Evolutionary conservation across 1,140 invertebrate genomes (phyloP).

Genomic region (Danaus melanippus): DNA sequence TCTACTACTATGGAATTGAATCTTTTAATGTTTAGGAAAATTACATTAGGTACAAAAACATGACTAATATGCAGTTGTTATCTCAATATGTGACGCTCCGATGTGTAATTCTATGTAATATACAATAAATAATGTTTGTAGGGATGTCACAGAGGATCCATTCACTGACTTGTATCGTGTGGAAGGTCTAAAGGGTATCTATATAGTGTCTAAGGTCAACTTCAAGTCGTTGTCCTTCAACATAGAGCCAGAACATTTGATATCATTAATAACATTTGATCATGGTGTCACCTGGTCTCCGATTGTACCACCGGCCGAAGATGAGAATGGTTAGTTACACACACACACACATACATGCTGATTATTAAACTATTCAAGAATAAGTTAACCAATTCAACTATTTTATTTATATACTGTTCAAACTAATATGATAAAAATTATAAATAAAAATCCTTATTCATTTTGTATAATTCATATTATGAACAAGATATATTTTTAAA

Average conservation of each 20-base stretch:
- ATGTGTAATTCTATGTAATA: too few species aligned
- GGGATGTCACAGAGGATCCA: slow-evolving; percentile 82
- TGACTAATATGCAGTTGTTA: too few species aligned
- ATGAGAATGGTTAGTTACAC: slow-evolving; percentile 66
- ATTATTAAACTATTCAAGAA: too few species aligned
- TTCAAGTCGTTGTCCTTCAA: slow-evolving; percentile 63
- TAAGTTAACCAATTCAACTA: too few species aligned
- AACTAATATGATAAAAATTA: background rate
- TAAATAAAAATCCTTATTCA: background rate
- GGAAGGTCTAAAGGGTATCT: slow-evolving; percentile 88
- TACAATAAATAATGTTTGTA: slow-evolving; percentile 45
- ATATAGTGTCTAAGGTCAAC: slow-evolving; percentile 88
- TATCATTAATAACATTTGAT: slow-evolving; percentile 90
- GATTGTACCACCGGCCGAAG: slow-evolving; percentile 78
- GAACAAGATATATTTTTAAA: too few species aligned
- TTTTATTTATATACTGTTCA: too few species aligned
- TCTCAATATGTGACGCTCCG: too few species aligned
- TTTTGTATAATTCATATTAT: background rate
- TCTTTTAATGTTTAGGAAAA: too few species aligned
- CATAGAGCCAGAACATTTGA: slow-evolving; percentile 81
- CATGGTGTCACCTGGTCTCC: slow-evolving; percentile 87
- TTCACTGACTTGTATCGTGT: slow-evolving; percentile 94
- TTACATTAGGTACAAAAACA: too few species aligned
- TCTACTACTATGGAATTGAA: too few species aligned
- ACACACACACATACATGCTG: too few species aligned